These are phyloP conservation scores for Arenaria interpres DNA, from an alignment of 2,113 vertebrate genomes.

Conservation along the genomic window DNA sequence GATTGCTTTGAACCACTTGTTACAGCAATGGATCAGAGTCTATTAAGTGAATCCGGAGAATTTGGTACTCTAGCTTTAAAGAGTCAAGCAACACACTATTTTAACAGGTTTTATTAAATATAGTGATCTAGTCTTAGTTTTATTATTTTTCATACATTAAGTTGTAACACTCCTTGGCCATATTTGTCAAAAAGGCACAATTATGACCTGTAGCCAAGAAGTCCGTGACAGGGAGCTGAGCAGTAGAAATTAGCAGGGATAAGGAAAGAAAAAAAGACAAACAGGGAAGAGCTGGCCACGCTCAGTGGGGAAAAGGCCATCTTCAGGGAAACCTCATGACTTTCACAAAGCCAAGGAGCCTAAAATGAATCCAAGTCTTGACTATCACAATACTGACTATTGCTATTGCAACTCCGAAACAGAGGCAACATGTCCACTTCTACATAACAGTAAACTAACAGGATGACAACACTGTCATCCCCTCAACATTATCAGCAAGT, in stretches of 20 bases:
- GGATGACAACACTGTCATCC: background rate
- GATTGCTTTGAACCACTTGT: background rate
- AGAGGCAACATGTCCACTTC: background rate
- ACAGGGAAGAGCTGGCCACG: background rate
- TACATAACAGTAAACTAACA: background rate
- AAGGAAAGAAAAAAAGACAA: background rate
- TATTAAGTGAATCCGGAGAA: background rate
- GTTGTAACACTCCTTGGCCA: background rate
- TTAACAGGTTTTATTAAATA: background rate
- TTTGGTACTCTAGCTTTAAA: background rate
- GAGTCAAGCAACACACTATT: background rate
- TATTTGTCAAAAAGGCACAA: background rate
- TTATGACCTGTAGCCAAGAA: background rate
- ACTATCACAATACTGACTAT: accelerated
- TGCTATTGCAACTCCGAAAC: background rate
- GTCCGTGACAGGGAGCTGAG: background rate
- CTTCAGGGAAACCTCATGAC: background rate
- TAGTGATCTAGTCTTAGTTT: background rate
- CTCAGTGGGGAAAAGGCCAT: background rate
- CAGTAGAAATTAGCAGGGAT: background rate
- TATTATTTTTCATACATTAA: background rate
- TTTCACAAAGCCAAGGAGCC: background rate
- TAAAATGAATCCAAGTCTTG: background rate
- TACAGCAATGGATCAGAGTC: background rate
- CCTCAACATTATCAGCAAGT: background rate